phyloP scores from a whole-genome alignment of 2,888 invertebrate species.

The Lasioglossum lativentre region DNA sequence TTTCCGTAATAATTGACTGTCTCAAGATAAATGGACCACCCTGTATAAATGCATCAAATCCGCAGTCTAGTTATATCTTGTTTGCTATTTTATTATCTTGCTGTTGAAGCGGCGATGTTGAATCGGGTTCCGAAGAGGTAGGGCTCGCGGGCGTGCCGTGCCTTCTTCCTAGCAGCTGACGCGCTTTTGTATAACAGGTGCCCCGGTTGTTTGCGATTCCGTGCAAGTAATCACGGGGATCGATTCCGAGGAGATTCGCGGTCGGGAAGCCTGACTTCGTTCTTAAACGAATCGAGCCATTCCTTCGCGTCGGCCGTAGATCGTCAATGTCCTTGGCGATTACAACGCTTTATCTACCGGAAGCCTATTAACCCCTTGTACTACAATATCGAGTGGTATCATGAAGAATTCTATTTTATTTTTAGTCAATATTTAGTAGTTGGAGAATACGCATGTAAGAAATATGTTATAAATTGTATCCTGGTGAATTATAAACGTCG shows the following conservation, averaged over 20 bases:
- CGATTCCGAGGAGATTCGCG: constrained; percentile 1
- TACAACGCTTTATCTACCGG: neutral
- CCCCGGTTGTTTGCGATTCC: neutral
- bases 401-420: no score
- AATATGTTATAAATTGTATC: no score
- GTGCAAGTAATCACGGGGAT: neutral
- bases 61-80: no score
- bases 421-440: no score
- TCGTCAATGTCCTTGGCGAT: neutral
- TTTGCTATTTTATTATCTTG: no score
- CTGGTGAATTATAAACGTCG: no score
- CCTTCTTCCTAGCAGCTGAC: neutral
- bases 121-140: neutral
- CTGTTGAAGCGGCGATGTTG: neutral
- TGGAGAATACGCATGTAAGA: no score
- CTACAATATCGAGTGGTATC: no score
- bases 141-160: neutral
- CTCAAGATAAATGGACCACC: no score
- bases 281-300: neutral
- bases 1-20: no score
- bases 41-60: no score
- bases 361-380: no score
- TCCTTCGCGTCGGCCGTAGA: neutral
- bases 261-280: neutral
- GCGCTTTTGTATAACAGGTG: constrained; percentile 10